Evolutionary conservation across 2,113 vertebrate genomes (phyloP), one percentile per base, ranked within the genome.

Genomic region (Erythrocercus mccallii): DNA sequence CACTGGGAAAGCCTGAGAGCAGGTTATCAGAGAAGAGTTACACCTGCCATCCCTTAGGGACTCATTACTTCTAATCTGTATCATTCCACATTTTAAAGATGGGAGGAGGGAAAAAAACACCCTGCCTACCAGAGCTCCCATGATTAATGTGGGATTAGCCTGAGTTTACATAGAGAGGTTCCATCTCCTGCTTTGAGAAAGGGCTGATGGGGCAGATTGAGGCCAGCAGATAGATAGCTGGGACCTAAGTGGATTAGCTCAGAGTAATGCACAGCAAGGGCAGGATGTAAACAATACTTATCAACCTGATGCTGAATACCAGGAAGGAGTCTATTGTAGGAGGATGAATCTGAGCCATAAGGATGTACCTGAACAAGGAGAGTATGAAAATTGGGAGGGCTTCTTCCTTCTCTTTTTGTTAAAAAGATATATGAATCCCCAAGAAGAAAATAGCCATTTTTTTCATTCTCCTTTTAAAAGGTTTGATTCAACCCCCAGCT

Each of bases 71-170:
- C 65, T 92, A 54, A 77, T 72, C 78, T 57, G 10, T 68, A 80
- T 53, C 40, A 45, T 3, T 77, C 57, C 45, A 17, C 38, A 16
- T 86, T 95, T 95, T 89, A 53, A 95, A 93, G 47, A 86, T 76
- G 68, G 66, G 45, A 71, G 40, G 47, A 83, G 31, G 78, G 54
- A 76, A 95, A 27, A 40, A 85, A 58, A 24, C 81, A 62, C 48
- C 56, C 62, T 16, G 2, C n/a, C 50, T 87, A 33, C 69, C 57
- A 92, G 78, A 31, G 37, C 74, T 95, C 54, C 77, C 5, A 3
- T 94, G 76, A 91, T 91, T 72, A 94, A 95, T 93, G 51, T 82
- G 56, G 86, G 91, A 90, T 94, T 94, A 87, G 25, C 64, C 82
- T 81, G 68, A 84, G 56, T 25, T 44, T 81, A 47, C 71, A 56